phyloP scores from a whole-genome alignment of 2,888 invertebrate species.

The Cheilosia pagana region DNA sequence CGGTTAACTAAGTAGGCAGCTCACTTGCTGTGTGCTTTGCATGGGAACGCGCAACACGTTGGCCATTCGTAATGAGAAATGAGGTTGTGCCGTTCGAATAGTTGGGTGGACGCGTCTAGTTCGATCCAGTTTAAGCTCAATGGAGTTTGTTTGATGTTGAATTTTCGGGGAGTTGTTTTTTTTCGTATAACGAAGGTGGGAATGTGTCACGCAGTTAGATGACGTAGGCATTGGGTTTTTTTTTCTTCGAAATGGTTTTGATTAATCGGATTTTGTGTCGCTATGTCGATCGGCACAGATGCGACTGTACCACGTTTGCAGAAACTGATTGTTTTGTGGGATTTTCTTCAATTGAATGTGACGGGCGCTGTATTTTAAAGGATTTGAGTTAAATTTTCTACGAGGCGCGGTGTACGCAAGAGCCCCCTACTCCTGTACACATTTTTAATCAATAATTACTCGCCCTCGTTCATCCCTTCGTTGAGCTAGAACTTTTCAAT shows the following conservation, averaged over 20 bases:
- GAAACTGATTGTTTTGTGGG: neutral
- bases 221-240: conserved; percentile 32
- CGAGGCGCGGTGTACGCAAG: neutral
- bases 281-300: neutral
- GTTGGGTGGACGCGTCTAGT: conserved; percentile 52
- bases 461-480: neutral
- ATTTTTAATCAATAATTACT: neutral
- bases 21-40: conserved; percentile 23
- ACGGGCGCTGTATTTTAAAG: neutral
- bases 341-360: neutral
- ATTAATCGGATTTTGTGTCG: neutral
- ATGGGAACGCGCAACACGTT: conserved; percentile 59
- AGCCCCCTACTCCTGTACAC: neutral
- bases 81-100: conserved; percentile 32
- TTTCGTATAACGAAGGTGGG: conserved; percentile 15
- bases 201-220: conserved; percentile 51
- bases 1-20: neutral
- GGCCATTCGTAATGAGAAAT: conserved; percentile 55
- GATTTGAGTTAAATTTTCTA: no score
- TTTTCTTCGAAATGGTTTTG: conserved; percentile 9
- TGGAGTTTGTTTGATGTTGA: conserved; percentile 55
- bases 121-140: conserved; percentile 60
- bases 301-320: conserved; percentile 11
- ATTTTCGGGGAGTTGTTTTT: conserved; percentile 23
- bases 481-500: neutral